Conservation (phyloP, 2,888 invertebrate genomes). For the Tridacna gigas region DNA sequence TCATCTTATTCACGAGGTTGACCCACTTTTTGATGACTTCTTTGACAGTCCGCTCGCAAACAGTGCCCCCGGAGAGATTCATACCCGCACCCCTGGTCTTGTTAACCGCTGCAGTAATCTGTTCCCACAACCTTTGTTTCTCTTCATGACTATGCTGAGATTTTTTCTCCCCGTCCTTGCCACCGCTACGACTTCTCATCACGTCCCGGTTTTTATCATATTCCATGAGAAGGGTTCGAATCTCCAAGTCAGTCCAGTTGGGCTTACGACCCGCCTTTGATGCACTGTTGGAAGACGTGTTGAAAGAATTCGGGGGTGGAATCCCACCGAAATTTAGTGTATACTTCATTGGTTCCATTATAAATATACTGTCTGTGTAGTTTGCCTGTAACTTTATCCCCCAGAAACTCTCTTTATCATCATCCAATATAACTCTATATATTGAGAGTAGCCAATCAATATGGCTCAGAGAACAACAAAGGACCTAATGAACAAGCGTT, state of each 20-base stretch:
- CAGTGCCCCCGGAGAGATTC: not conserved
- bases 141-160: not conserved
- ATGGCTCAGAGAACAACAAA: too few species aligned
- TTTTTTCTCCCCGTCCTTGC: slow-evolving; percentile 11
- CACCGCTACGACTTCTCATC: slow-evolving; percentile 11
- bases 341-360: too few species aligned
- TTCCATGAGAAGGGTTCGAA: slow-evolving; percentile 23
- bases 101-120: slow-evolving; percentile 29
- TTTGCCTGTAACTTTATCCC: too few species aligned
- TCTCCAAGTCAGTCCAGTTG: slow-evolving; percentile 32
- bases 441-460: too few species aligned
- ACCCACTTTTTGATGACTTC: slow-evolving; percentile 40
- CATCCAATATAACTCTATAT: too few species aligned
- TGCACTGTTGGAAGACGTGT: too few species aligned
- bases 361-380: too few species aligned
- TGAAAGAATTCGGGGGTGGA: too few species aligned
- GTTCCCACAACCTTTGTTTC: slow-evolving; percentile 13
- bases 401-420: too few species aligned
- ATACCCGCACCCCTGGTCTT: not conserved
- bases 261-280: slow-evolving; percentile 13
- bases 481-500: too few species aligned
- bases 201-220: slow-evolving; percentile 13
- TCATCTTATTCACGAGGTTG: slow-evolving; percentile 39
- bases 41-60: slow-evolving; percentile 18
- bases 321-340: too few species aligned